phyloP scores from a whole-genome alignment of 1,140 invertebrate species.

The Lethrus apterus region DNA sequence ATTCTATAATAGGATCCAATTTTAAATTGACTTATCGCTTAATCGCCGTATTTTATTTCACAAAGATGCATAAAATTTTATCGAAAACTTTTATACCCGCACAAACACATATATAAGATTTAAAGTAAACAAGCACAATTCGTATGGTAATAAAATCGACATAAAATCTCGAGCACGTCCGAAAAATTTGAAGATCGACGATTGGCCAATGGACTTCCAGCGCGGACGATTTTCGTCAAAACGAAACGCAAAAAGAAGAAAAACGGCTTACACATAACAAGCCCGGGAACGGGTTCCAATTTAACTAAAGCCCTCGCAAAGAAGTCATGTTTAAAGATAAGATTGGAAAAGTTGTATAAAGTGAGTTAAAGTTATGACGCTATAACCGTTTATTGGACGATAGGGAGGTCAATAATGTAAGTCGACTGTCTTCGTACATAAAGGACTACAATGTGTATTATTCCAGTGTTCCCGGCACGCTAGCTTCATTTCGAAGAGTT shows the following conservation, averaged over 20 bases:
- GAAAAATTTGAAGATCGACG: not conserved
- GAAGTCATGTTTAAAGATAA: constrained; percentile 43
- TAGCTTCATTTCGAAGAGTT: too few relatives aligned
- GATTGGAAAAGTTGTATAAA: constrained; percentile 50
- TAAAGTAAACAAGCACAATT: constrained; percentile 15
- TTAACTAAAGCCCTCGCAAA: constrained; percentile 45
- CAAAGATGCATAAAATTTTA: not conserved
- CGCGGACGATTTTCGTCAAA: constrained; percentile 4
- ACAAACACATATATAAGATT: not conserved
- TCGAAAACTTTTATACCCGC: not conserved
- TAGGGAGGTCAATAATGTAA: constrained; percentile 33
- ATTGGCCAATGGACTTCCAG: constrained; percentile 1
- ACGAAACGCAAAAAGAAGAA: not conserved
- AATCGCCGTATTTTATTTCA: not conserved
- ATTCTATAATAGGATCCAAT: not conserved
- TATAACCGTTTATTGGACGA: constrained; percentile 42
- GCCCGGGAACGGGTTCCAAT: constrained; percentile 34
- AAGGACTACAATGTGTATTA: constrained; percentile 9
- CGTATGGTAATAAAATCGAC: constrained; percentile 12
- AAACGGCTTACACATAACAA: not conserved
- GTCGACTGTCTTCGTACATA: constrained; percentile 22
- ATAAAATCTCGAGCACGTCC: constrained; percentile 15
- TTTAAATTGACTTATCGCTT: too few relatives aligned
- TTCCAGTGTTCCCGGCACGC: constrained; percentile 3
- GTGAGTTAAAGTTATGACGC: constrained; percentile 47